Conservation (phyloP, 2,888 invertebrate genomes). For the Conomelus anceps region DNA sequence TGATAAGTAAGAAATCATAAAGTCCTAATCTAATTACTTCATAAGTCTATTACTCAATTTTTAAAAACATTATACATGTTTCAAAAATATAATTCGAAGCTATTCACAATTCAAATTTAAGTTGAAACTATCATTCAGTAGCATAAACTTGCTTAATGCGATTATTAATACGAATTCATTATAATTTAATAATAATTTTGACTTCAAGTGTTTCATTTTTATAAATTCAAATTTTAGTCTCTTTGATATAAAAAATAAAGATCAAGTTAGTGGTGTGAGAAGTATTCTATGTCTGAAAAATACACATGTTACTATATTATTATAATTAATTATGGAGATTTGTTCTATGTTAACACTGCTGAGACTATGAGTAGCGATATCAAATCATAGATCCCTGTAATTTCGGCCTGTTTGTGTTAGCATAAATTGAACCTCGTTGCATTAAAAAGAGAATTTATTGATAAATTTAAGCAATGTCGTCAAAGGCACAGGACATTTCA, state of each 20-base stretch:
- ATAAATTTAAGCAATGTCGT: background rate
- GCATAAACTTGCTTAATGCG: background rate
- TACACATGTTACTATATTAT: background rate
- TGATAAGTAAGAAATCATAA: background rate
- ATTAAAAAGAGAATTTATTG: background rate
- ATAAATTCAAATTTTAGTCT: background rate
- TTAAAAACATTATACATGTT: background rate
- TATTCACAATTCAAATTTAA: background rate
- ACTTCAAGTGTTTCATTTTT: background rate
- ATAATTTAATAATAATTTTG: background rate
- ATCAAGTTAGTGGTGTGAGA: background rate
- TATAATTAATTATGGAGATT: background rate
- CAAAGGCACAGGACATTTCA: background rate
- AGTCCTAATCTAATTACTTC: too few relatives aligned
- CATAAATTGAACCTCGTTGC: background rate
- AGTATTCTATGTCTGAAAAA: background rate
- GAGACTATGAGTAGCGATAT: background rate
- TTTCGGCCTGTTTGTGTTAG: background rate
- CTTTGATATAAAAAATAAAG: background rate
- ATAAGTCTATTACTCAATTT: background rate
- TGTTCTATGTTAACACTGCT: background rate
- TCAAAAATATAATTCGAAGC: background rate
- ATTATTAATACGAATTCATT: background rate
- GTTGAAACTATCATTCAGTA: background rate
- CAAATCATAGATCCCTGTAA: background rate